Conservation (phyloP, 2,888 invertebrate species). For the Drosophila villosipedis region DNA sequence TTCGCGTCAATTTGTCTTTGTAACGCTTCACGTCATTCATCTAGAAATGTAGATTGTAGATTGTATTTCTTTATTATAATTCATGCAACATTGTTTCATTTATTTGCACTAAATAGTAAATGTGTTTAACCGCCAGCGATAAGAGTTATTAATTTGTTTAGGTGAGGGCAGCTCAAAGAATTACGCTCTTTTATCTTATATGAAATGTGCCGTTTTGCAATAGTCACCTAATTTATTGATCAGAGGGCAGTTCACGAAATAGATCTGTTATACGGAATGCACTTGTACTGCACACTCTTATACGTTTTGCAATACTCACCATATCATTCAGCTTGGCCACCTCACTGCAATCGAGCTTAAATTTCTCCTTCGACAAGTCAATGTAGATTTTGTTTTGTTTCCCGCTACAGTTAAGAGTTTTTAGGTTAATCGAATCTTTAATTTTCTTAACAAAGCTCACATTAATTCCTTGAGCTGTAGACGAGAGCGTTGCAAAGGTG, state of each 20-base stretch:
- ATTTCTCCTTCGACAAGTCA: conserved; percentile 83
- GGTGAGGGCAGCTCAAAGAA: neutral
- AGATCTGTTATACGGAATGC: neutral
- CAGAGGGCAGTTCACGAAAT: neutral
- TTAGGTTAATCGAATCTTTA: neutral
- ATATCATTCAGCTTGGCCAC: conserved; percentile 80
- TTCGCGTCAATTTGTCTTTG: conserved; percentile 82
- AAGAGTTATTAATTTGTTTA: conserved; percentile 11
- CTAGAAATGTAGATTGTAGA: conserved; percentile 56
- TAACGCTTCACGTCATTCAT: conserved; percentile 83
- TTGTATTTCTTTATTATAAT: neutral
- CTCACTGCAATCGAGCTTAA: conserved; percentile 82
- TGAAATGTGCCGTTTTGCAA: neutral
- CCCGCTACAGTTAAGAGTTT: conserved; percentile 60
- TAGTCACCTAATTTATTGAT: conserved; percentile 1
- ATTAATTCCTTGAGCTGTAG: conserved; percentile 82
- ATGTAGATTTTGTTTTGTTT: conserved; percentile 84
- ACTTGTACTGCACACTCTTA: neutral
- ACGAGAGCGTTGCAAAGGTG: conserved; percentile 77
- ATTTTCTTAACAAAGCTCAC: conserved; percentile 48
- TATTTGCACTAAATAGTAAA: neutral
- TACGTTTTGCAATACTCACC: conserved; percentile 57
- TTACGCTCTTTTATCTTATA: neutral
- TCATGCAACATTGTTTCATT: conserved; percentile 3
- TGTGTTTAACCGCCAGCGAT: conserved; percentile 14